Evolutionary conservation across 2,888 invertebrate species (phyloP).

Genomic region (Apodemia mormo): DNA sequence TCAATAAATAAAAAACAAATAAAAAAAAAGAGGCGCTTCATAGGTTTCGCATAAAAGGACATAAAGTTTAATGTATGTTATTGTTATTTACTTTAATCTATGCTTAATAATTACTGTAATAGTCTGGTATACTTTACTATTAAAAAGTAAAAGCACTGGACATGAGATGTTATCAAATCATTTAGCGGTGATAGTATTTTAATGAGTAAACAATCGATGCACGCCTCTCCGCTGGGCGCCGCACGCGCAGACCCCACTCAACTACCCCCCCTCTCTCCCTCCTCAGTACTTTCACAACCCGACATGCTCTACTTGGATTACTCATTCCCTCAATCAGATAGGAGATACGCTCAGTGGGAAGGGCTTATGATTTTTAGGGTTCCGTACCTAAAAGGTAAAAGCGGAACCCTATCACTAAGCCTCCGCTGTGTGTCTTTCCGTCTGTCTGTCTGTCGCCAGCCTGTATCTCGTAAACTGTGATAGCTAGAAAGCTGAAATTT

Average conservation of each 20-base stretch:
- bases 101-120: background rate
- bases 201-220: slow-evolving; percentile 82
- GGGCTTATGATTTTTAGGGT: background rate
- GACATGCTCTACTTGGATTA: slow-evolving; percentile 13
- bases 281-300: slow-evolving; percentile 19
- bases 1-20: no score
- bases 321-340: background rate
- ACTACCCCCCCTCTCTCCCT: slow-evolving; percentile 23
- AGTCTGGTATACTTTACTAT: background rate
- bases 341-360: background rate
- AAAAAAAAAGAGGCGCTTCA: no score
- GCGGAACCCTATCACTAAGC: no score
- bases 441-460: no score
- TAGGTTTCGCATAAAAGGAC: no score
- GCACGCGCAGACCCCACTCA: slow-evolving; percentile 58
- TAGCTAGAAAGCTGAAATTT: no score
- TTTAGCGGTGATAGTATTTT: slow-evolving; percentile 77
- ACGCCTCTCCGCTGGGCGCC: slow-evolving; percentile 75
- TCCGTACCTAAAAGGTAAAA: no score
- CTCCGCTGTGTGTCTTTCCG: no score
- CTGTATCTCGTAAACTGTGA: no score
- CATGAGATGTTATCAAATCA: slow-evolving; percentile 73
- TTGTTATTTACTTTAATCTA: no score
- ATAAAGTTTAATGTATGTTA: no score
- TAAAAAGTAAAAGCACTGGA: slow-evolving; percentile 44